phyloP scores from a whole-genome alignment of 2,888 invertebrate genomes.

The Elmis aenea region DNA sequence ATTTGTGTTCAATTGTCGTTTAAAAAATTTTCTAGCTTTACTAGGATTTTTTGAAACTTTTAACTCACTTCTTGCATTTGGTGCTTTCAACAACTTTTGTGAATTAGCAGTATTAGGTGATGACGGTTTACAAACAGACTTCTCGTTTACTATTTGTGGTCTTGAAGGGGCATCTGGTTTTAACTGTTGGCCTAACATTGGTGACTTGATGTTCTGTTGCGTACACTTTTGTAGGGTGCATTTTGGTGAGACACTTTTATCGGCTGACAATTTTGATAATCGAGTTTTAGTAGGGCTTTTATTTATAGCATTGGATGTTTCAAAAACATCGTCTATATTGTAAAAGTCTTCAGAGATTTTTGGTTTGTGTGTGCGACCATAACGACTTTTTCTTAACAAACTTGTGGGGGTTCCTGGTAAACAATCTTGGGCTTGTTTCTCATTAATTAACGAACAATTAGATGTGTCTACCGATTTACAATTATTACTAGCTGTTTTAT shows the following conservation, averaged over 20 bases:
- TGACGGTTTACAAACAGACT: no score
- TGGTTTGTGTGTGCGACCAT: constrained; percentile 55
- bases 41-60: no score
- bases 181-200: neutral
- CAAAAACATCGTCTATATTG: constrained; percentile 43
- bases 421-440: no score
- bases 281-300: neutral
- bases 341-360: constrained; percentile 49
- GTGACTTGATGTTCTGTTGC: neutral
- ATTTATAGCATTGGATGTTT: constrained; percentile 7
- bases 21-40: neutral
- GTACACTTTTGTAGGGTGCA: neutral
- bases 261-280: neutral
- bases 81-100: no score
- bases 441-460: no score
- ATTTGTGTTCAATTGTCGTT: no score
- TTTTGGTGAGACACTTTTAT: constrained; percentile 1
- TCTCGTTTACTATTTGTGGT: neutral
- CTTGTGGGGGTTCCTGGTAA: neutral
- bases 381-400: constrained; percentile 46
- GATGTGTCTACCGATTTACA: no score
- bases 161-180: neutral
- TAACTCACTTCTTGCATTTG: no score
- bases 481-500: neutral
- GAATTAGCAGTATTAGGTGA: no score